Conservation (phyloP, 35 echinoderm and acorn worm species). For the Diadema setosum region DNA sequence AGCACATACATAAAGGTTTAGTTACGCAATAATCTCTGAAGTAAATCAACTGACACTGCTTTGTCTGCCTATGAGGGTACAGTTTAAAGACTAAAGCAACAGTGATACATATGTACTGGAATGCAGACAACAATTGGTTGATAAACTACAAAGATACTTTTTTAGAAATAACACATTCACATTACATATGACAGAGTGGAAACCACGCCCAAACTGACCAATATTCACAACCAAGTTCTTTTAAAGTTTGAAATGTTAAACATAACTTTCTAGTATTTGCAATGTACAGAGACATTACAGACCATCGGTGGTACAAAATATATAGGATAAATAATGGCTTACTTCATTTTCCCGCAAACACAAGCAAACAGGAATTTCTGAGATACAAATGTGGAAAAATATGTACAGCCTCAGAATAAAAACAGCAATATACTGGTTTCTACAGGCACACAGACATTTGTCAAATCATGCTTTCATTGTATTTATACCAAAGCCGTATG, state of each 20-base stretch:
- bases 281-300: too few relatives aligned
- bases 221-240: neutral
- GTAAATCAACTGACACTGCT: neutral
- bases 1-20: neutral
- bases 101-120: neutral
- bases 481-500: too few relatives aligned
- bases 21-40: neutral
- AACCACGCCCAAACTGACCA: conserved; percentile 13
- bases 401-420: neutral
- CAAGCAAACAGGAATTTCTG: neutral
- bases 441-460: neutral
- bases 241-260: neutral
- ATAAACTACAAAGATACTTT: neutral
- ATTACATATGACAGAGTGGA: neutral
- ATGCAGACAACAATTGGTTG: neutral
- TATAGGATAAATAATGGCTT: neutral
- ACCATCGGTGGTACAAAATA: neutral
- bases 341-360: neutral
- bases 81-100: neutral
- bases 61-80: neutral
- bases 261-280: neutral
- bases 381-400: neutral
- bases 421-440: neutral
- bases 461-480: neutral
- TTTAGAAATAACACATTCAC: neutral